Conservation (phyloP, 1,140 invertebrate species). For the Bombus sylvicola region DNA sequence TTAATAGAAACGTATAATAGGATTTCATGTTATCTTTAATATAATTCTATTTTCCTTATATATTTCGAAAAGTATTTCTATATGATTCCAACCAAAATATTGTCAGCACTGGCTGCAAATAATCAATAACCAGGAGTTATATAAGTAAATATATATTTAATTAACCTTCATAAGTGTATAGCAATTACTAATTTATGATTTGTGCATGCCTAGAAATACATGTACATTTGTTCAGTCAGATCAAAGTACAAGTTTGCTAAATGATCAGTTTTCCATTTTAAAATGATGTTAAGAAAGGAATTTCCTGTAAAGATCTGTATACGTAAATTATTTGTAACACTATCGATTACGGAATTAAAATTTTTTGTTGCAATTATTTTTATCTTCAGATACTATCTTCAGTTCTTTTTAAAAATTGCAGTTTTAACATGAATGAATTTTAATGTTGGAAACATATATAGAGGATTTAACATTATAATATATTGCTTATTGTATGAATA, state of each 20-base stretch:
- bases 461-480: background rate
- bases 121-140: slow-evolving; percentile 23
- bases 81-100: slow-evolving; percentile 21
- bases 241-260: background rate
- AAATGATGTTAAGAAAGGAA: background rate
- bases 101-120: slow-evolving; percentile 19
- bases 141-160: slow-evolving; percentile 38
- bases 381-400: slow-evolving; percentile 29
- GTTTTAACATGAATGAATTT: slow-evolving; percentile 14
- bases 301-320: background rate
- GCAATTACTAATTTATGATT: slow-evolving; percentile 34
- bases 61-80: slow-evolving; percentile 1
- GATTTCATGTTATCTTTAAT: slow-evolving; percentile 36
- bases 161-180: slow-evolving; percentile 28
- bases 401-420: background rate
- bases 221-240: slow-evolving; percentile 3
- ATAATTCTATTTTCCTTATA: slow-evolving; percentile 16
- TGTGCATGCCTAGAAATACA: slow-evolving; percentile 5
- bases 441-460: slow-evolving; percentile 10
- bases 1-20: slow-evolving; percentile 25
- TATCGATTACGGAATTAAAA: slow-evolving; percentile 32
- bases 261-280: background rate
- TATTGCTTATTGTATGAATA: background rate
- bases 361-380: slow-evolving; percentile 28
- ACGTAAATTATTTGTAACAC: slow-evolving; percentile 3